These are phyloP conservation scores for Acrobasis suavella DNA, from an alignment of 2,888 invertebrate genomes.

Conservation along the genomic window DNA sequence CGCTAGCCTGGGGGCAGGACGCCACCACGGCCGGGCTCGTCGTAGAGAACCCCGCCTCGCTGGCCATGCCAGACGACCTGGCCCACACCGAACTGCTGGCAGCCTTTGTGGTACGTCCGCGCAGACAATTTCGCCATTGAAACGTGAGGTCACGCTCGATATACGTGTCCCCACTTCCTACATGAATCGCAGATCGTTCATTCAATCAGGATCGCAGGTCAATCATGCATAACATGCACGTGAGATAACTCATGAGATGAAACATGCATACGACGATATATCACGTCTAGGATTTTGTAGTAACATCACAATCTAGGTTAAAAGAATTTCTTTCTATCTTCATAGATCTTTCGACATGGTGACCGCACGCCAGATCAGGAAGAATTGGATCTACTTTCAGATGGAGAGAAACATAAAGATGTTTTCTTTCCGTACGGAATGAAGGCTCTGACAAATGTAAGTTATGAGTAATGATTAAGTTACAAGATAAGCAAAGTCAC, in stretches of 20 bases:
- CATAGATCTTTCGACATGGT: constrained; percentile 86
- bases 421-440: constrained; percentile 84
- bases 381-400: constrained; percentile 77
- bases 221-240: constrained; percentile 24
- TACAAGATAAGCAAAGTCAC: neutral
- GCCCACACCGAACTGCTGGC: constrained; percentile 56
- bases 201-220: constrained; percentile 31
- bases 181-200: constrained; percentile 38
- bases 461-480: constrained; percentile 35
- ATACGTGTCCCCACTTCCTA: constrained; percentile 41
- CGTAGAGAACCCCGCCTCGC: constrained; percentile 41
- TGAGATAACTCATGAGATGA: constrained; percentile 12
- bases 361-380: constrained; percentile 86
- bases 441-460: constrained; percentile 85
- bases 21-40: constrained; percentile 38
- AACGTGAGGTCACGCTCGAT: constrained; percentile 37
- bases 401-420: constrained; percentile 59
- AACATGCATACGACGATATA: neutral
- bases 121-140: constrained; percentile 39
- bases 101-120: constrained; percentile 67
- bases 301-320: neutral
- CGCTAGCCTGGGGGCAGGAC: constrained; percentile 46
- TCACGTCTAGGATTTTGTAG: neutral
- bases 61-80: constrained; percentile 44
- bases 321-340: neutral